Evolutionary conservation across 2,888 invertebrate species (phyloP), one percentile per base, ranked within the genome.

Genomic region (Brachylomia viminalis): DNA sequence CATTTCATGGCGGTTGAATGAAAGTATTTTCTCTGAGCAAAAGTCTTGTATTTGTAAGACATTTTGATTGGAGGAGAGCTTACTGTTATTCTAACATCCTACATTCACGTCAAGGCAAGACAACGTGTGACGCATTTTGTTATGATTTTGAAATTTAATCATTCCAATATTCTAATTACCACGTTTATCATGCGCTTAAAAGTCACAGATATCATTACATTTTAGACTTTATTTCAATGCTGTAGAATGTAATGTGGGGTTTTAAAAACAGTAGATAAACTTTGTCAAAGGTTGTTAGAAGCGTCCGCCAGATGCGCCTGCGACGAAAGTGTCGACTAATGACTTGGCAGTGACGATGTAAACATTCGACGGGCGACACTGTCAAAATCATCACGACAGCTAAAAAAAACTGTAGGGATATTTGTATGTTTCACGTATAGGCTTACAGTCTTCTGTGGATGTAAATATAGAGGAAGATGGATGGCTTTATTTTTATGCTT

Each of bases 331-430:
- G 94, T 92, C 94, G 93, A 95, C 96, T 96, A 96, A 96, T 96
- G 96, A 95, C 93, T 92, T 89, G 92, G 90, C 88, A 91, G 94
- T 92, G 96, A 95, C 93, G 96, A 96, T 94, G 94, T 95, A 94
- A 95, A 94, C 95, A 95, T 92, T 95, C 94, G 92, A 91, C 93
- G 91, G 91, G 88, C 30, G 76, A 89, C 84, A 88, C 93, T 95
- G 96, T 95, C 94, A 95, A 93, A 95, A 92, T 92, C 94, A 94
- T 95, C 94, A 94, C 87, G 77, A 90, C 86, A 83, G 88, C 87
- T 82, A 83, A 83, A 89, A 92, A 93, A 93, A 92, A 91, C 86
- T 86, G 81, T 88, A 77, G 89, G 81, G 82, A 88, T 87, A 90
- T 92, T 91, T 90, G 87, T 92, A 87, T 83, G 75, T 86, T 89